Base-by-base conservation (phyloP, 2,113 vertebrate genomes). In the Irena cyanogastra region DNA sequence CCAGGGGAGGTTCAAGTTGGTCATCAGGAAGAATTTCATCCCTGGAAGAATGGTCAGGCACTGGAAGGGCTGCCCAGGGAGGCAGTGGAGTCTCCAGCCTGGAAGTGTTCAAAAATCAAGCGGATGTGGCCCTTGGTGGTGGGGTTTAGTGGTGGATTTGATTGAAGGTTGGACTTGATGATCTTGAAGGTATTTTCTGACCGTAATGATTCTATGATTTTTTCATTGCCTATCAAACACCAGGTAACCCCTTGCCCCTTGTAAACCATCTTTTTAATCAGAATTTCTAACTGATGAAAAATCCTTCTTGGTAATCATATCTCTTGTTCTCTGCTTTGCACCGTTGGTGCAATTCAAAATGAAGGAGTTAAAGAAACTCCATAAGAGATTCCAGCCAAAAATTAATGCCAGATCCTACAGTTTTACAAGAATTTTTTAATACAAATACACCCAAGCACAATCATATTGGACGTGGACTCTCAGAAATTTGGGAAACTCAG, bases 391-490 rank as follows among this genome's bases (percentile, higher is more conserved):
- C 9, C 42, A 63, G 53, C 30, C 63, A 59, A 66, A 66, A 68
- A 15, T 8, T 7, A n/a, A 41, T 14, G 28, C 8, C 27, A 72
- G 47, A 77, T 44, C 74, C 39, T 31, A 14, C 13, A 9, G 41
- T 37, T 80, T 59, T 37, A 7, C 26, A 24, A 12, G 44, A 7
- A 4, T 11, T 28, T 74, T 47, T 60, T 12, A 47, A 24, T 13
- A 17, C 11, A 39, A 35, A 19, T 5, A 16, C 24, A 39, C 24
- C 15, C 7, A 30, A 47, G 26, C 30, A 20, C 1, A 0, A 42
- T 41, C 2, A 0, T 17, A 19, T n/a, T 11, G 44, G 47, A 13
- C 10, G 15, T 1, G 35, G 21, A 30, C 5, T 19, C 6, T 23
- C 11, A 16, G 41, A 59, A 78, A 31, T 24, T 42, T 2, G 3